These are phyloP conservation scores for Xenopus laevis DNA, from an alignment of 2,113 vertebrate species.

Conservation along the genomic window DNA sequence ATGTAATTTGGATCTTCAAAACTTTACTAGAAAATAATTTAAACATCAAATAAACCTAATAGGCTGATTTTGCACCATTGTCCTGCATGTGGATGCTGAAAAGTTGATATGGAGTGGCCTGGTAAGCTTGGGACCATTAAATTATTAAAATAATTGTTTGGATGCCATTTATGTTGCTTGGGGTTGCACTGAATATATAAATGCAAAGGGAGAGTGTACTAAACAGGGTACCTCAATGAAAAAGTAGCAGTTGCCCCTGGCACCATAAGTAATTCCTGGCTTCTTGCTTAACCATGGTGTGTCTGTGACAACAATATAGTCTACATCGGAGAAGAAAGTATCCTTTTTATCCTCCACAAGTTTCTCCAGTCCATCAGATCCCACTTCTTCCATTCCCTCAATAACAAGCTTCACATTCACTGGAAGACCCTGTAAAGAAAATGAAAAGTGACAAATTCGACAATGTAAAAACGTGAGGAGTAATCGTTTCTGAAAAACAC, in stretches of 20 bases:
- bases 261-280: slow-evolving; percentile 75
- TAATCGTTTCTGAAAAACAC: too few relatives aligned
- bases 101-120: too few relatives aligned
- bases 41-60: rapidly evolving
- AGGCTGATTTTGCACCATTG: too few relatives aligned
- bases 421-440: slow-evolving; percentile 64
- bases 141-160: too few relatives aligned
- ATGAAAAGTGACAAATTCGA: neutral
- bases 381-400: slow-evolving; percentile 79
- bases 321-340: slow-evolving; percentile 71
- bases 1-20: too few relatives aligned
- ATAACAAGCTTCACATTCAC: slow-evolving; percentile 77
- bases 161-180: too few relatives aligned
- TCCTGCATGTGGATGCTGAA: too few relatives aligned
- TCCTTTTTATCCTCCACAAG: slow-evolving; percentile 68
- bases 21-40: too few relatives aligned
- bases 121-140: too few relatives aligned
- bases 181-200: too few relatives aligned
- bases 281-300: slow-evolving; percentile 68
- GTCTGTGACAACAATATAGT: slow-evolving; percentile 75
- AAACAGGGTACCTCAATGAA: slow-evolving; percentile 63
- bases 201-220: too few relatives aligned
- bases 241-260: slow-evolving; percentile 78
- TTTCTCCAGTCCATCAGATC: slow-evolving; percentile 67
- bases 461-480: too few relatives aligned